A percentile compares a stretch with the other conserved stretches of the same genome.
These are phyloP conservation scores for Pterocles orientalis DNA, from an alignment of 2,113 vertebrate genomes.

Conservation along the genomic window DNA sequence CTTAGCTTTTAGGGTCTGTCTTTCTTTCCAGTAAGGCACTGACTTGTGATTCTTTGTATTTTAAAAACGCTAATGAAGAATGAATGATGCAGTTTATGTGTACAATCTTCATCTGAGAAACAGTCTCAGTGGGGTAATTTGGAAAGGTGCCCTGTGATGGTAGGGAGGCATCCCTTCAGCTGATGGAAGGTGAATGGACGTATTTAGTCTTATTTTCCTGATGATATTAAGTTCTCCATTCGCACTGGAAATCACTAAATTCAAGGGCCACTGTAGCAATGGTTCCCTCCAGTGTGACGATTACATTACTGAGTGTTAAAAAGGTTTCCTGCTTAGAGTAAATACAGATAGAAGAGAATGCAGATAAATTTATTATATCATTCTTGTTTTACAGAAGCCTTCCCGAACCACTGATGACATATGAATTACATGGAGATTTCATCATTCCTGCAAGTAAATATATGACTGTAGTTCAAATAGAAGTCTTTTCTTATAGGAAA, in stretches of 20 bases:
- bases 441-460: conserved; percentile 93
- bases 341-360: background rate
- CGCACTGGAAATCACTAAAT: background rate
- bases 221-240: background rate
- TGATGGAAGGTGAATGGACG: background rate
- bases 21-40: background rate
- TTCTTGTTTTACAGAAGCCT: conserved; percentile 86
- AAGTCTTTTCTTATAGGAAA: background rate
- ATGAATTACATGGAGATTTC: conserved; percentile 93
- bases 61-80: background rate
- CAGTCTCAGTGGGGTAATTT: background rate
- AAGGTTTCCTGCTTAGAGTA: background rate
- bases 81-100: background rate
- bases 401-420: conserved; percentile 97
- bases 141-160: background rate
- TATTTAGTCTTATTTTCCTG: background rate
- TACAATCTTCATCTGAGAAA: background rate
- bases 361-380: background rate
- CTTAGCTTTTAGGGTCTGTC: background rate
- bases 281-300: background rate
- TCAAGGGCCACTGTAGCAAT: background rate
- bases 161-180: background rate
- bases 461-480: background rate
- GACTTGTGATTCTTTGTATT: background rate
- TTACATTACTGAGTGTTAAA: background rate